Percentiles rank a stretch among this genome's conserved stretches.
phyloP scores from a whole-genome alignment of 2,797 vertebrate genomes.

The Poecilia picta region DNA sequence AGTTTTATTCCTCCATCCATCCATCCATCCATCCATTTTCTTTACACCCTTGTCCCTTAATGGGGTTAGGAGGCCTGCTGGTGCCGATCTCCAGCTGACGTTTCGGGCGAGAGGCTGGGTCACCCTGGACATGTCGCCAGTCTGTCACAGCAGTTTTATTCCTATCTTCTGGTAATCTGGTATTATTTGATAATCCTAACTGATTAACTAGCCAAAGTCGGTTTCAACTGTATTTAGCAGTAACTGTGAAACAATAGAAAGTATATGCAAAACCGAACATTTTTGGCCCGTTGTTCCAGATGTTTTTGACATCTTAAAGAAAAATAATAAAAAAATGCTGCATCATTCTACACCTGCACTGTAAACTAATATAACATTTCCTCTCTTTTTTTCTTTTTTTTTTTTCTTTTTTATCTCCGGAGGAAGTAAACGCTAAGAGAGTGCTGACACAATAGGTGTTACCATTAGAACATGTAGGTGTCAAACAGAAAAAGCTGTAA shows the following conservation, averaged over 20 bases:
- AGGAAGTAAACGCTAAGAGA: neutral
- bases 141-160: neutral
- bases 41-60: too few species aligned
- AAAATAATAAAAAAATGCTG: neutral
- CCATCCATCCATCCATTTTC: too few species aligned
- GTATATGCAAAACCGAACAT: neutral
- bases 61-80: too few species aligned
- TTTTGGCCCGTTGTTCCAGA: neutral
- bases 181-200: neutral
- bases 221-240: neutral
- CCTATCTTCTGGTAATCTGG: neutral
- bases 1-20: neutral
- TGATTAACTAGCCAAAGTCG: neutral
- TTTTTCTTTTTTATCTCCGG: neutral
- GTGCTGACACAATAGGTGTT: neutral
- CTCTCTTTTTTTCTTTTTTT: neutral
- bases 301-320: slow-evolving; percentile 11
- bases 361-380: neutral
- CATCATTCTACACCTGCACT: neutral
- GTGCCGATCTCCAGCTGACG: too few species aligned
- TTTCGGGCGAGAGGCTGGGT: too few species aligned
- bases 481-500: slow-evolving; percentile 10
- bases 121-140: too few species aligned
- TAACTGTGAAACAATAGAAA: neutral
- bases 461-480: neutral